Base-by-base conservation (phyloP, 2,113 vertebrate genomes). In the Pardalotus punctatus region DNA sequence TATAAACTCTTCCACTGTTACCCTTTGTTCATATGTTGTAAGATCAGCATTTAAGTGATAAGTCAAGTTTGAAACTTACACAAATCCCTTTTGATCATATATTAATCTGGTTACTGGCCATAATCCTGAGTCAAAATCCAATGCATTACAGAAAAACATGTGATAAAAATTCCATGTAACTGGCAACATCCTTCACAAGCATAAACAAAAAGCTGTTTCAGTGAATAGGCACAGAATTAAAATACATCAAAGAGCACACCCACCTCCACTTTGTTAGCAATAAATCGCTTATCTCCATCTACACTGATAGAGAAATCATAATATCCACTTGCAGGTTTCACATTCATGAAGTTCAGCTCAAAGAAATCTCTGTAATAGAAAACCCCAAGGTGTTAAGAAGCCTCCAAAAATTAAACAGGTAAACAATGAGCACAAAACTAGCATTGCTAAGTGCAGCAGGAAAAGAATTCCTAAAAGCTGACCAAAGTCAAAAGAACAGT, bases 231-330 rank as follows among this genome's bases (percentile, higher is more conserved):
- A 80, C 24, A 47, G 29, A 90, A 81, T 29, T 29, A 85, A 82
- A 83, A 66, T 22, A 57, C 53, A 92, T 35, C 42, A 45, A 36
- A 89, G 81, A 62, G 78, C 60, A 74, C 33, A 96, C 98, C 42
- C 93, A 99, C 99, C 98, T 99, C 99, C 23, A 99, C 98, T 33
- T 98, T 98, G 97, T 99, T 99, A 91, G 98, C 99, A 87, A 99
- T 98, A 51, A 99, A 98, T 70, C 99, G 96, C 88, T 71, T 97
- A 88, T 99, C 99, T 58, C 99, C 99, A 10, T 98, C 98, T 67
- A 99, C 98, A 50, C 94, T 98, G 73, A 99, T 92, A 18, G 98
- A 98, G 90, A 99, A 99, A 96, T 99, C 98, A 78, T 99, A 99
- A 94, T 99, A 99, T 50, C 99, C 99, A 79, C 99, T 99, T n/a